Evolutionary conservation across 2,888 invertebrate genomes (phyloP).

Genomic region (Melanchra persicariae): DNA sequence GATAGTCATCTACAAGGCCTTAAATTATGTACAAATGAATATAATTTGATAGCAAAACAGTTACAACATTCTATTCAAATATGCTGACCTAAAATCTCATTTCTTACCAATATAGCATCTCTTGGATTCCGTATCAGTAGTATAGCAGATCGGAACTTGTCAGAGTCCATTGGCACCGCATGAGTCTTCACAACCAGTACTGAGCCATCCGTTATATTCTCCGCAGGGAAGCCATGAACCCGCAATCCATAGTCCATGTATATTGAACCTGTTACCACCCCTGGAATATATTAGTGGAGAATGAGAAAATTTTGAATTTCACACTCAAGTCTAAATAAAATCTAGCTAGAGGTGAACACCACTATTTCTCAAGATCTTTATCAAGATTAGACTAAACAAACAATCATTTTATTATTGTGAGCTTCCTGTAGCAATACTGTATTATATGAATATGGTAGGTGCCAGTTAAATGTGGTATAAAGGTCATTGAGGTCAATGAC

Average conservation of each 20-base stretch:
- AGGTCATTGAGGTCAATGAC: no score
- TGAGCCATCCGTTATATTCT: constrained; percentile 94
- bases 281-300: constrained; percentile 80
- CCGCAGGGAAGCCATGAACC: constrained; percentile 95
- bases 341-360: neutral
- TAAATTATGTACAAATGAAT: constrained; percentile 7
- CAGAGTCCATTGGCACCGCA: constrained; percentile 92
- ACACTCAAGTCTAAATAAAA: neutral
- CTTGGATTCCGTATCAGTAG: constrained; percentile 93
- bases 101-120: constrained; percentile 92
- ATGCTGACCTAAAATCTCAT: neutral
- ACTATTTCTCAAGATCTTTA: neutral
- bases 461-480: no score
- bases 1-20: constrained; percentile 10
- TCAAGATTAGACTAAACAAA: constrained; percentile 6
- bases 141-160: constrained; percentile 92
- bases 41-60: constrained; percentile 3
- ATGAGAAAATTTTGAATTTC: no score
- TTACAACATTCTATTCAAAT: neutral
- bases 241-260: constrained; percentile 95
- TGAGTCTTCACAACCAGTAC: constrained; percentile 95
- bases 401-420: neutral
- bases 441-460: no score
- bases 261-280: constrained; percentile 94
- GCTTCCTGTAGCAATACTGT: neutral